Conservation (phyloP, 2,113 vertebrate species). For the Cardinalis cardinalis region DNA sequence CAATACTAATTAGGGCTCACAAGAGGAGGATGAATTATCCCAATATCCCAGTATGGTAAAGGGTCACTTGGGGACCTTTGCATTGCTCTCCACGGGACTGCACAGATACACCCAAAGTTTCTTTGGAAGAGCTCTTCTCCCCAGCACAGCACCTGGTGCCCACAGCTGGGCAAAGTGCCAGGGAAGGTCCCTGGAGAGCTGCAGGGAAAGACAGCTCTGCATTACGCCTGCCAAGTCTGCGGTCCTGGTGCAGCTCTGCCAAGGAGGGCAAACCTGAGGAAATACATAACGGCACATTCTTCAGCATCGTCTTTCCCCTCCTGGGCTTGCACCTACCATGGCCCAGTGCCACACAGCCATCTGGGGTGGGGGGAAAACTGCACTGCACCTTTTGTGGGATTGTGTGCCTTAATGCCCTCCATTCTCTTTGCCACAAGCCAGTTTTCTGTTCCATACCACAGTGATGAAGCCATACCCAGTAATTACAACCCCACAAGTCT, state of each 20-base stretch:
- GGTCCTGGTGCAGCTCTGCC: background rate
- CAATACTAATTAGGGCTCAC: background rate
- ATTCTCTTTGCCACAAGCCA: background rate
- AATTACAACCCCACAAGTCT: background rate
- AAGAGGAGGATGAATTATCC: background rate
- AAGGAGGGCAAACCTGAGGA: slow-evolving; percentile 29
- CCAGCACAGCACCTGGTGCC: background rate
- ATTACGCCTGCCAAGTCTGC: background rate
- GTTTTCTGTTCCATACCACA: background rate
- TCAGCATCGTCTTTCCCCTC: background rate
- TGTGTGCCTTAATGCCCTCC: background rate
- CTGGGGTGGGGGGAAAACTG: background rate
- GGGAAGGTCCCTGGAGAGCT: background rate
- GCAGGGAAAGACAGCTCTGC: background rate
- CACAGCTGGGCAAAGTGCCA: background rate
- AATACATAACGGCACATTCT: background rate
- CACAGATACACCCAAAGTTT: background rate
- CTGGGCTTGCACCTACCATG: background rate
- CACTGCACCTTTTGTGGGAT: background rate
- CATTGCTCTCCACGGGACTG: accelerated
- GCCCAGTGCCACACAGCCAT: background rate
- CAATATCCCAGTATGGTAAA: accelerated
- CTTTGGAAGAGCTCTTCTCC: background rate
- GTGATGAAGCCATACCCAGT: background rate
- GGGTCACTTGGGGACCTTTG: background rate